These are phyloP conservation scores for Tetheella fluctuosa DNA, from an alignment of 2,888 invertebrate species.

Conservation along the genomic window DNA sequence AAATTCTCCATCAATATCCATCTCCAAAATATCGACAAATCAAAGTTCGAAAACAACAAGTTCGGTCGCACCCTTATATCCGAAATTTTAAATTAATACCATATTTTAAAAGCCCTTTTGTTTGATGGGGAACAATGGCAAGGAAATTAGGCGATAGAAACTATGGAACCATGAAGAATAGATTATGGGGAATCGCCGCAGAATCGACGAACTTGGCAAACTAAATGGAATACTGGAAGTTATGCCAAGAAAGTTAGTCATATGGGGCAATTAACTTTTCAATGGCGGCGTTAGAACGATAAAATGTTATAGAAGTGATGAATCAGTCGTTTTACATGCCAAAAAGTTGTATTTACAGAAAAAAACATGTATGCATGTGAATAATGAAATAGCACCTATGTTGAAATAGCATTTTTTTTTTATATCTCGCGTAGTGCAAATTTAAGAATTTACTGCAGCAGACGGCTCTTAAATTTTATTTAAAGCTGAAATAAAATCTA, in stretches of 20 bases:
- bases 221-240: constrained; percentile 30
- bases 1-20: neutral
- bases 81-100: constrained; percentile 13
- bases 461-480: neutral
- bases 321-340: neutral
- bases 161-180: constrained; percentile 19
- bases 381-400: neutral
- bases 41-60: constrained; percentile 2
- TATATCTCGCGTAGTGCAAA: neutral
- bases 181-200: constrained; percentile 17
- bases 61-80: constrained; percentile 8
- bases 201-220: constrained; percentile 35
- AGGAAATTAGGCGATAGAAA: constrained; percentile 25
- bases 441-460: neutral
- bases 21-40: neutral
- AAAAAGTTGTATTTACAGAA: neutral
- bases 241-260: constrained; percentile 38
- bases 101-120: constrained; percentile 22
- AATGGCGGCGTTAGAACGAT: constrained; percentile 2
- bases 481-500: neutral
- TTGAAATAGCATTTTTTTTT: neutral
- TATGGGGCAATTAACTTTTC: constrained; percentile 18
- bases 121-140: constrained; percentile 25
- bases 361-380: neutral
- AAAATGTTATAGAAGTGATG: constrained; percentile 2